Conservation (phyloP, 2,113 vertebrate species). For the Nothobranchius kuhntae region DNA sequence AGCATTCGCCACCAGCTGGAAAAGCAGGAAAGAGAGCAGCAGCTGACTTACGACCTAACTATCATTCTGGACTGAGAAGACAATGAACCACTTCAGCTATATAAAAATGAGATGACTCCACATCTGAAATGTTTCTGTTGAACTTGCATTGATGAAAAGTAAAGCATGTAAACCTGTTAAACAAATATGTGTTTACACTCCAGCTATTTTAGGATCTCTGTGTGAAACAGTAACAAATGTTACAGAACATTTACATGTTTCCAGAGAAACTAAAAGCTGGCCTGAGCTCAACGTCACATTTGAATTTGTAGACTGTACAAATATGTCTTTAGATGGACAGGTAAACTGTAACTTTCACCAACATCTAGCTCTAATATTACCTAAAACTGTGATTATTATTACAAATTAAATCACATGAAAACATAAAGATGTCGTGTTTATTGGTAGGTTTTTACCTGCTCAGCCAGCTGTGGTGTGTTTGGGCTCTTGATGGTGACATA, state of each 20-base stretch:
- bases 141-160: not conserved
- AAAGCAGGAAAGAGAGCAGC: not conserved
- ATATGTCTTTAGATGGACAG: not conserved
- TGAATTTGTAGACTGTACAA: too few relatives aligned
- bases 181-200: not conserved
- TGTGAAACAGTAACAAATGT: not conserved
- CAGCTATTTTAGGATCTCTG: not conserved
- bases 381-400: not conserved
- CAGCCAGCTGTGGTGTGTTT: slow-evolving; percentile 62
- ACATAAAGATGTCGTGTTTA: not conserved
- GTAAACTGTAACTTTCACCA: slow-evolving; percentile 1
- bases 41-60: not conserved
- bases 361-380: not conserved
- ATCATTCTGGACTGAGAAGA: not conserved
- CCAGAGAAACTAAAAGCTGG: not conserved
- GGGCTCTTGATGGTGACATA: slow-evolving; percentile 77
- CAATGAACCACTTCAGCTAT: not conserved
- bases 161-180: not conserved
- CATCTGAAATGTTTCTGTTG: not conserved
- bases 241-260: slow-evolving; percentile 34
- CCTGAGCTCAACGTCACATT: not conserved
- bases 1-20: slow-evolving; percentile 83
- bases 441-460: too few relatives aligned
- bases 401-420: too few relatives aligned
- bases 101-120: not conserved